Conservation (phyloP, 2,888 invertebrate genomes). For the Nesidiocoris tenuis region DNA sequence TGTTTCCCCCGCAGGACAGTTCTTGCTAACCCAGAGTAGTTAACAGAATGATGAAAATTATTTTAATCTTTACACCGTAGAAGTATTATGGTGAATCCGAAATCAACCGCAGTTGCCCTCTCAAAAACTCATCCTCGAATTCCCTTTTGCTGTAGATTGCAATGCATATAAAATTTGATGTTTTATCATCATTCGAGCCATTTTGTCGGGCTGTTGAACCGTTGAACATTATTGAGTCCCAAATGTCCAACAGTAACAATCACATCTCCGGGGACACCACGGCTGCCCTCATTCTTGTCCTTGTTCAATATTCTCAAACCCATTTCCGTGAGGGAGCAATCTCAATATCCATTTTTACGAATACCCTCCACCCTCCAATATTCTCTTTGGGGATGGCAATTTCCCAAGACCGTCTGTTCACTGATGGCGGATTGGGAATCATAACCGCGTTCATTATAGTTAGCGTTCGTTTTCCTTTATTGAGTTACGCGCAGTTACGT, state of each 20-base stretch:
- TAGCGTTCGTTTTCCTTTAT: conserved; percentile 3
- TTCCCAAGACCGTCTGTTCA: background rate
- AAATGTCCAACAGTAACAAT: background rate
- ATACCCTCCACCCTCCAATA: background rate
- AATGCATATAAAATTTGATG: too few species aligned
- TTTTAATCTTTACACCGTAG: too few species aligned
- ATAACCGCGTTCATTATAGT: conserved; percentile 16
- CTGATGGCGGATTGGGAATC: background rate
- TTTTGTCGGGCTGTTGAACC: background rate
- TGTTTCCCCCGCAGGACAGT: too few species aligned
- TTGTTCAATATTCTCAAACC: background rate
- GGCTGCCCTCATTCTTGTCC: too few species aligned
- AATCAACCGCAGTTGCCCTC: too few species aligned
- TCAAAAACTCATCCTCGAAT: too few species aligned
- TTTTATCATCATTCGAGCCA: too few species aligned
- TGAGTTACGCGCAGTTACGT: background rate
- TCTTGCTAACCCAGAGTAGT: too few species aligned
- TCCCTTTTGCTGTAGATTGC: too few species aligned
- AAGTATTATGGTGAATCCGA: too few species aligned
- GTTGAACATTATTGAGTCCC: background rate
- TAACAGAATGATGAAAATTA: too few species aligned
- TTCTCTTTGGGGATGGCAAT: background rate
- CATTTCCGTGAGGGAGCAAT: background rate
- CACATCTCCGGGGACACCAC: background rate
- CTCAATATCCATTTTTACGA: background rate